Evolutionary conservation across 2,888 invertebrate genomes (phyloP).

Genomic region (Parochlus steinenii): DNA sequence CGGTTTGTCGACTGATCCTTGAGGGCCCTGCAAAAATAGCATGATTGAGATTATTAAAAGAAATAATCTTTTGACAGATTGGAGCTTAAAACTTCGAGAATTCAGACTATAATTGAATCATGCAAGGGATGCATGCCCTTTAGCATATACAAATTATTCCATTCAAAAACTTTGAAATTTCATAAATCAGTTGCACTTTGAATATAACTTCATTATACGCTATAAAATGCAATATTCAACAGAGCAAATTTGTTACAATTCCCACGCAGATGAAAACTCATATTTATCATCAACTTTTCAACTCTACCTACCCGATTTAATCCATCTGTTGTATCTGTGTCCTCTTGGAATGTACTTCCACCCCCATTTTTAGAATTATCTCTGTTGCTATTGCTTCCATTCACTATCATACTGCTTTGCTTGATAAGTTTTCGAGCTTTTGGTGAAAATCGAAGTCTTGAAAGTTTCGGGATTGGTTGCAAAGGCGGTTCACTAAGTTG

Average conservation of each 20-base stretch:
- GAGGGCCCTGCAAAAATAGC: constrained; percentile 43
- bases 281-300: not conserved
- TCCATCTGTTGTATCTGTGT: constrained; percentile 3
- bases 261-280: too few species aligned
- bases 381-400: constrained; percentile 5
- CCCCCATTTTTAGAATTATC: constrained; percentile 6
- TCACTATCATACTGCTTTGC: constrained; percentile 11
- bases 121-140: too few species aligned
- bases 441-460: constrained; percentile 18
- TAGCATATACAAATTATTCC: too few species aligned
- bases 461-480: constrained; percentile 17
- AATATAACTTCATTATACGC: too few species aligned
- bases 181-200: too few species aligned
- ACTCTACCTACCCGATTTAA: constrained; percentile 5
- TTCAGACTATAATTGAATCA: too few species aligned
- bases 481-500: constrained; percentile 13
- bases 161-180: too few species aligned
- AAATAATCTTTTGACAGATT: too few species aligned
- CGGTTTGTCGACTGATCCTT: constrained; percentile 53
- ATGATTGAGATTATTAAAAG: too few species aligned
- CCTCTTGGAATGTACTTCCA: constrained; percentile 5
- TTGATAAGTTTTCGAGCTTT: constrained; percentile 18
- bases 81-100: too few species aligned
- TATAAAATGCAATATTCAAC: too few species aligned
- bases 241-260: too few species aligned